A percentile compares a stretch with the other conserved stretches of the same genome.
Evolutionary conservation across 2,888 invertebrate species (phyloP).

Genomic region (Aporophyla nigra): DNA sequence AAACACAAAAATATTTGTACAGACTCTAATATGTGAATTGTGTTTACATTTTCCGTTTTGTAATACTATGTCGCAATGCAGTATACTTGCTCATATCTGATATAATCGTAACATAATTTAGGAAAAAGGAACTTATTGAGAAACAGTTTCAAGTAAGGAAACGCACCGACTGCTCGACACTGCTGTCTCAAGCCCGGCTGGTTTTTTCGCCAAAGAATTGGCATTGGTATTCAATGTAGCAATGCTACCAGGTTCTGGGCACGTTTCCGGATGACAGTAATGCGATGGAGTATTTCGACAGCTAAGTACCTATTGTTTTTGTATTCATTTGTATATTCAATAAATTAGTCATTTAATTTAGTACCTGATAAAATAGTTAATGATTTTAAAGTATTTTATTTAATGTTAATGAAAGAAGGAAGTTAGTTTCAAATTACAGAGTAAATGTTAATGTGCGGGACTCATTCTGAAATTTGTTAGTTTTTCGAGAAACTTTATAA

Average conservation of each 20-base stretch:
- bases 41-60: slow-evolving; percentile 43
- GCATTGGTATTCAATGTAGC: not conserved
- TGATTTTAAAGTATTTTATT: not conserved
- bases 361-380: not conserved
- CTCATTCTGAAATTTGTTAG: slow-evolving; percentile 53
- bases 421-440: slow-evolving; percentile 51
- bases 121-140: slow-evolving; percentile 45
- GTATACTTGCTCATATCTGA: slow-evolving; percentile 53
- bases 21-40: slow-evolving; percentile 43
- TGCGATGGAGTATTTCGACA: not conserved
- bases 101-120: slow-evolving; percentile 42
- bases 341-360: not conserved
- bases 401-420: not conserved
- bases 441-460: slow-evolving; percentile 53
- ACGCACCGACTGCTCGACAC: too few species aligned
- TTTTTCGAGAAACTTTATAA: slow-evolving; percentile 55
- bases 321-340: not conserved
- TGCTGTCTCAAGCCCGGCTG: too few species aligned
- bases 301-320: not conserved
- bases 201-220: not conserved
- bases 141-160: not conserved
- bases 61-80: slow-evolving; percentile 66
- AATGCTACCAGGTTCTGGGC: not conserved
- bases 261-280: not conserved
- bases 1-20: slow-evolving; percentile 55